phyloP scores from a whole-genome alignment of 1,140 invertebrate species.

The Zaprionus tsacasi region DNA sequence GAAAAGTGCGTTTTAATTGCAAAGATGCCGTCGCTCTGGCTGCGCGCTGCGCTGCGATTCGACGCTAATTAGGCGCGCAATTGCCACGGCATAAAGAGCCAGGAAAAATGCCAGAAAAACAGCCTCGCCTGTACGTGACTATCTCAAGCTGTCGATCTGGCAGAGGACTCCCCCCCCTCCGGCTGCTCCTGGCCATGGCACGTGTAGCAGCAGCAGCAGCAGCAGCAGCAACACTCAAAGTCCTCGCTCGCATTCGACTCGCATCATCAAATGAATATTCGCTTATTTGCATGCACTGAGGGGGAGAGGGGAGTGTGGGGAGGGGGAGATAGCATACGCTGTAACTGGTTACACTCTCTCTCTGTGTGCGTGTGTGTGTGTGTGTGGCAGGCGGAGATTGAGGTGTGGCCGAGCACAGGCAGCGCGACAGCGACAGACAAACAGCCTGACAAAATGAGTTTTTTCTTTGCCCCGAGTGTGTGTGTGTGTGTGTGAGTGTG shows the following conservation, averaged over 20 bases:
- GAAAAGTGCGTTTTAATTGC: slow-evolving; percentile 81
- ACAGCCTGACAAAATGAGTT: slow-evolving; percentile 75
- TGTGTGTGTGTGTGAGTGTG: slow-evolving; percentile 15
- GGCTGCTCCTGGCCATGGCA: slow-evolving; percentile 50
- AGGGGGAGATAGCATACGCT: slow-evolving; percentile 6
- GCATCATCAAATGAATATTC: slow-evolving; percentile 82
- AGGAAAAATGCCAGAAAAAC: slow-evolving; percentile 75
- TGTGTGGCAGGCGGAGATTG: slow-evolving; percentile 33
- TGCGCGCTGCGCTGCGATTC: slow-evolving; percentile 61
- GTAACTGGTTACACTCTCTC: slow-evolving; percentile 18
- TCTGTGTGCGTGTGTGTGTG: slow-evolving; percentile 11
- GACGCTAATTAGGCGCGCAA: slow-evolving; percentile 80
- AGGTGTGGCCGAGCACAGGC: slow-evolving; percentile 44
- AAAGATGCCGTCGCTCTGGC: slow-evolving; percentile 66
- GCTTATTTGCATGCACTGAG: slow-evolving; percentile 72
- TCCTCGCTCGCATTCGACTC: slow-evolving; percentile 36
- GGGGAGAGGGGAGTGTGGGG: background rate
- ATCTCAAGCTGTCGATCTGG: slow-evolving; percentile 76
- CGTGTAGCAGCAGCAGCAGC: slow-evolving; percentile 33
- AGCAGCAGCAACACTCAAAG: background rate
- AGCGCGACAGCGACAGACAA: slow-evolving; percentile 7
- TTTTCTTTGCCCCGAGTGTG: slow-evolving; percentile 41
- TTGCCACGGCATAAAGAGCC: slow-evolving; percentile 78
- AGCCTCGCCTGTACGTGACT: slow-evolving; percentile 73
- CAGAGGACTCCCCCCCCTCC: background rate